Percentiles rank a stretch among this genome's conserved stretches.
These are phyloP conservation scores for Nipponacmea schrenckii DNA, from an alignment of 2,888 invertebrate species.

Conservation along the genomic window DNA sequence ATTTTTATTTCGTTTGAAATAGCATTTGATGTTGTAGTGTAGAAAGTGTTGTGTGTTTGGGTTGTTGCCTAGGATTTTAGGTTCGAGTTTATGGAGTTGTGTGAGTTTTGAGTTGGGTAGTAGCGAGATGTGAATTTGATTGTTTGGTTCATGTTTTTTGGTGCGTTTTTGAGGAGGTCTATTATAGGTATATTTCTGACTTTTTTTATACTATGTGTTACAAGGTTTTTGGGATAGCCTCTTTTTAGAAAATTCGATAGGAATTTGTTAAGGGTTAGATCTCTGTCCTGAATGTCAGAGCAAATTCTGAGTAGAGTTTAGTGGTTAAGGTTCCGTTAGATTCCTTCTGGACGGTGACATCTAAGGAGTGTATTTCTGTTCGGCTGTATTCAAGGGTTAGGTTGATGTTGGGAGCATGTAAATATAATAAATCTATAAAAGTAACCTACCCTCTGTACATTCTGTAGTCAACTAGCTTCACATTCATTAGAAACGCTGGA, in stretches of 20 bases:
- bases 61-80: neutral
- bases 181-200: neutral
- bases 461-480: constrained; percentile 11
- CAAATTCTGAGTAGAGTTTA: neutral
- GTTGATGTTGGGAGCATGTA: neutral
- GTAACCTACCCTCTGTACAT: neutral
- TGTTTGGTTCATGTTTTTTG: neutral
- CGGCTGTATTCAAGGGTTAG: neutral
- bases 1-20: no score
- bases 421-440: no score
- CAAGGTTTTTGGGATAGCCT: neutral
- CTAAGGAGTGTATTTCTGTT: neutral
- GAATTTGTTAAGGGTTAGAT: neutral
- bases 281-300: neutral
- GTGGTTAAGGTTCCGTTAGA: neutral
- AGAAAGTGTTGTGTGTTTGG: neutral
- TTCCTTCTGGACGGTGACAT: neutral
- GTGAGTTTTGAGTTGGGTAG: neutral
- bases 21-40: neutral
- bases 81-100: neutral
- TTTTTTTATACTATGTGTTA: neutral
- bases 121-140: neutral
- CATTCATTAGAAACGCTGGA: constrained; percentile 14
- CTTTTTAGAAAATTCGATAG: neutral
- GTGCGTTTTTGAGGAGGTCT: neutral